phyloP scores from a whole-genome alignment of 1,140 invertebrate species.

The Zelostemma sp. region DNA sequence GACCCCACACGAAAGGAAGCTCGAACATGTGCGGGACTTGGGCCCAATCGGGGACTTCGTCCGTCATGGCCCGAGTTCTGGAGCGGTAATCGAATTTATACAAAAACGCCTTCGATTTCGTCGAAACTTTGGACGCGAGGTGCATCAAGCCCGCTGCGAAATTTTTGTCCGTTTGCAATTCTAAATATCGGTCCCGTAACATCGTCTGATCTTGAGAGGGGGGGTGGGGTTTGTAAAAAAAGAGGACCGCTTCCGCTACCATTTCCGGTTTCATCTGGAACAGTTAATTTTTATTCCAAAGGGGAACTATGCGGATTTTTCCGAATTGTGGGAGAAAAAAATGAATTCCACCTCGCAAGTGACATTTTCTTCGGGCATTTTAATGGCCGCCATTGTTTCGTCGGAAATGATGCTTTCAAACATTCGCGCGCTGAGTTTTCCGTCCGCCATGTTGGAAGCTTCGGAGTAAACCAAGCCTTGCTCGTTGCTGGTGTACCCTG shows the following conservation, averaged over 20 bases:
- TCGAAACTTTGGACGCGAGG: slow-evolving; percentile 75
- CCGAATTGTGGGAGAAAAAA: no score
- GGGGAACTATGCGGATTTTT: no score
- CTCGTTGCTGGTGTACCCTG: slow-evolving; percentile 84
- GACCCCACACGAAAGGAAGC: slow-evolving; percentile 82
- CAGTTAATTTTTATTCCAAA: no score
- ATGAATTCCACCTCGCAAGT: slow-evolving; percentile 74
- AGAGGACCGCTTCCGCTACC: slow-evolving; percentile 79
- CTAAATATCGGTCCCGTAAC: slow-evolving; percentile 74
- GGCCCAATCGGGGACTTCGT: slow-evolving; percentile 79
- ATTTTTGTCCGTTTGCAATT: slow-evolving; percentile 80
- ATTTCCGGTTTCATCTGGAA: slow-evolving; percentile 69
- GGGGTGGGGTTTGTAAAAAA: slow-evolving; percentile 79
- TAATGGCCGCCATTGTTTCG: slow-evolving; percentile 64
- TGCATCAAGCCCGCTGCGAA: slow-evolving; percentile 78
- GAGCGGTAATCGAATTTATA: slow-evolving; percentile 81
- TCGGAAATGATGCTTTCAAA: slow-evolving; percentile 76
- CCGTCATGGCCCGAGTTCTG: slow-evolving; percentile 73
- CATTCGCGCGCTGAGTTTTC: slow-evolving; percentile 69
- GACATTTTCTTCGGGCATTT: slow-evolving; percentile 69
- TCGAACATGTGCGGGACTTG: slow-evolving; percentile 84
- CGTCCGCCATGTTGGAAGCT: slow-evolving; percentile 71
- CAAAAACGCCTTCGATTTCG: slow-evolving; percentile 55
- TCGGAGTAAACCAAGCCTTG: slow-evolving; percentile 74
- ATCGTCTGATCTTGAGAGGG: slow-evolving; percentile 73